Percentiles rank a stretch among this genome's conserved stretches.
These are phyloP conservation scores for Luffia ferchaultella DNA, from an alignment of 2,888 invertebrate genomes.

Conservation along the genomic window DNA sequence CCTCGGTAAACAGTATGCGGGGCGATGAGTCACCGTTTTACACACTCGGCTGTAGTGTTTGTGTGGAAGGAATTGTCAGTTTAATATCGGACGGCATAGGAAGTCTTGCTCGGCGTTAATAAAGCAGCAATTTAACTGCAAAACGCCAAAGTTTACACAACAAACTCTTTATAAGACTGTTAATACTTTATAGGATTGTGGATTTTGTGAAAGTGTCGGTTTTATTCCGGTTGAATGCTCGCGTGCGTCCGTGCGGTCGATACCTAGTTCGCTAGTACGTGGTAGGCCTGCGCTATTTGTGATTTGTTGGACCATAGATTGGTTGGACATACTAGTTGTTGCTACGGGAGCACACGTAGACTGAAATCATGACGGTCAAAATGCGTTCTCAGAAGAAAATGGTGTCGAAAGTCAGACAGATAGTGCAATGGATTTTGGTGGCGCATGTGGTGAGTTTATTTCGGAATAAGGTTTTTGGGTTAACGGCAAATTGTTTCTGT, in stretches of 20 bases:
- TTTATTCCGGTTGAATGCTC: slow-evolving; percentile 20
- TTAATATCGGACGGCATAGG: slow-evolving; percentile 37
- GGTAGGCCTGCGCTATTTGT: slow-evolving; percentile 53
- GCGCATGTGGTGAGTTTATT: slow-evolving; percentile 54
- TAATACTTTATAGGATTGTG: neutral
- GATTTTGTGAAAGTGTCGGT: slow-evolving; percentile 53
- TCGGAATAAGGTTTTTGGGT: neutral
- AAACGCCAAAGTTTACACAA: slow-evolving; percentile 29
- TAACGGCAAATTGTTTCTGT: neutral
- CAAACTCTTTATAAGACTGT: neutral
- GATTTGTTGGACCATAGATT: slow-evolving; percentile 28
- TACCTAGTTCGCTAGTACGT: no score
- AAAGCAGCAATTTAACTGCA: slow-evolving; percentile 52
- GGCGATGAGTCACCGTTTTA: slow-evolving; percentile 67
- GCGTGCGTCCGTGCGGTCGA: slow-evolving; percentile 38
- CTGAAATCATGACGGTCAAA: slow-evolving; percentile 19
- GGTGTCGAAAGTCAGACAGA: slow-evolving; percentile 51
- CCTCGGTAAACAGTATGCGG: slow-evolving; percentile 67
- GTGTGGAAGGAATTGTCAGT: slow-evolving; percentile 65
- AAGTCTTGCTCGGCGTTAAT: slow-evolving; percentile 52
- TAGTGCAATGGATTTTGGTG: slow-evolving; percentile 53
- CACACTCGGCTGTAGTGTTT: slow-evolving; percentile 67
- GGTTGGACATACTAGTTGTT: slow-evolving; percentile 19
- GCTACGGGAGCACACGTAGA: neutral
- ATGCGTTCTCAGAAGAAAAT: slow-evolving; percentile 60